A percentile compares a stretch with the other conserved stretches of the same genome.
phyloP scores from a whole-genome alignment of 2,888 invertebrate species.

The Eulithis testata region DNA sequence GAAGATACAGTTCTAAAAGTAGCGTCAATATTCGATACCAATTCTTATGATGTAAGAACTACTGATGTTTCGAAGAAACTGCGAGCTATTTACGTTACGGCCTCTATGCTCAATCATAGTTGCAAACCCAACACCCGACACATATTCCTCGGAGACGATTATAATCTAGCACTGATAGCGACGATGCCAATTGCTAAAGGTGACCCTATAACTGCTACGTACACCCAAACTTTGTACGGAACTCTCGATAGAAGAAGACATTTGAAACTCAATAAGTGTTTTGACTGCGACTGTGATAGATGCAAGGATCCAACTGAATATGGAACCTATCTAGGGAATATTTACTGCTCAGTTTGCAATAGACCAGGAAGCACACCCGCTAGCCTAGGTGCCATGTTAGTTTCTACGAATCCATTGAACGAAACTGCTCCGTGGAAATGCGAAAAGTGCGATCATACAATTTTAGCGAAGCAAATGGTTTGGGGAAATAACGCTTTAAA shows the following conservation, averaged over 20 bases:
- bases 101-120: conserved; percentile 89
- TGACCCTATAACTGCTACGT: conserved; percentile 87
- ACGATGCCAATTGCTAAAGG: conserved; percentile 87
- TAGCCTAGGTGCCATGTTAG: conserved; percentile 75
- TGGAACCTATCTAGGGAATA: conserved; percentile 86
- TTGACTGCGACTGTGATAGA: conserved; percentile 87
- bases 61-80: conserved; percentile 77
- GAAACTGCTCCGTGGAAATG: conserved; percentile 87
- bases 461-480: conserved; percentile 84
- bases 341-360: conserved; percentile 86
- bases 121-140: conserved; percentile 90
- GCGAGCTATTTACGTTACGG: conserved; percentile 86
- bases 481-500: conserved; percentile 86
- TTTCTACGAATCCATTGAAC: conserved; percentile 86
- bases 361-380: conserved; percentile 61
- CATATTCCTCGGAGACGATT: conserved; percentile 85
- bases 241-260: conserved; percentile 87
- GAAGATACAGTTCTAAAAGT: conserved; percentile 85
- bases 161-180: conserved; percentile 86
- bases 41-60: conserved; percentile 88
- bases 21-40: conserved; percentile 89
- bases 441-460: conserved; percentile 84
- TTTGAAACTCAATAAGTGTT: conserved; percentile 86
- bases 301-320: conserved; percentile 89
- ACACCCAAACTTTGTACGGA: conserved; percentile 89